phyloP scores from a whole-genome alignment of 2,888 invertebrate genomes.

The Sceliomorpha sp. region DNA sequence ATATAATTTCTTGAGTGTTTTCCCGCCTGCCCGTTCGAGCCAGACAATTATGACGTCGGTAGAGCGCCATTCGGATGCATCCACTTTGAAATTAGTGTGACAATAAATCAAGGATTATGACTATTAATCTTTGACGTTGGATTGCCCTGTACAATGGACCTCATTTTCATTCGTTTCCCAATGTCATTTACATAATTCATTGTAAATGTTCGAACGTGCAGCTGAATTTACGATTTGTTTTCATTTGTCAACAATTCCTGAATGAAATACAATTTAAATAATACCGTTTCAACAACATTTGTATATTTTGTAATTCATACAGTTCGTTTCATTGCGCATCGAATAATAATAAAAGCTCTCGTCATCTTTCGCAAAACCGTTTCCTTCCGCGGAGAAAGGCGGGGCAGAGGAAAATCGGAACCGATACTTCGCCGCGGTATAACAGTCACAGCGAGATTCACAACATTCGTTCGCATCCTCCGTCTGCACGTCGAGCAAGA shows the following conservation, averaged over 20 bases:
- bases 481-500: too few species aligned
- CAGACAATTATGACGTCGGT: constrained; percentile 40
- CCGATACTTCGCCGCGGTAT: too few species aligned
- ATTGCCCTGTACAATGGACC: constrained; percentile 13
- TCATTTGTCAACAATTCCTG: too few species aligned
- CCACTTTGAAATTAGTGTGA: constrained; percentile 35
- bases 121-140: constrained; percentile 43
- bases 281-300: too few species aligned
- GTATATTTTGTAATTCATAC: too few species aligned
- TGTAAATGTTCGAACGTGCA: constrained; percentile 10
- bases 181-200: constrained; percentile 29
- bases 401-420: too few species aligned
- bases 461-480: too few species aligned
- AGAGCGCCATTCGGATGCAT: constrained; percentile 46
- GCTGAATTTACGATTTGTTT: background rate
- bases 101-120: constrained; percentile 44
- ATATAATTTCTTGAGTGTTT: constrained; percentile 32
- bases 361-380: constrained; percentile 1
- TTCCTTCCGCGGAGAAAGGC: too few species aligned
- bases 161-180: constrained; percentile 21
- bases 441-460: too few species aligned
- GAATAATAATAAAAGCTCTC: too few species aligned
- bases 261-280: too few species aligned
- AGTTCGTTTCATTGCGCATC: too few species aligned
- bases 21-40: constrained; percentile 36